A percentile compares a stretch with the other conserved stretches of the same genome.
phyloP scores from a whole-genome alignment of 2,888 invertebrate genomes.

The Oxyteleia sp. region DNA sequence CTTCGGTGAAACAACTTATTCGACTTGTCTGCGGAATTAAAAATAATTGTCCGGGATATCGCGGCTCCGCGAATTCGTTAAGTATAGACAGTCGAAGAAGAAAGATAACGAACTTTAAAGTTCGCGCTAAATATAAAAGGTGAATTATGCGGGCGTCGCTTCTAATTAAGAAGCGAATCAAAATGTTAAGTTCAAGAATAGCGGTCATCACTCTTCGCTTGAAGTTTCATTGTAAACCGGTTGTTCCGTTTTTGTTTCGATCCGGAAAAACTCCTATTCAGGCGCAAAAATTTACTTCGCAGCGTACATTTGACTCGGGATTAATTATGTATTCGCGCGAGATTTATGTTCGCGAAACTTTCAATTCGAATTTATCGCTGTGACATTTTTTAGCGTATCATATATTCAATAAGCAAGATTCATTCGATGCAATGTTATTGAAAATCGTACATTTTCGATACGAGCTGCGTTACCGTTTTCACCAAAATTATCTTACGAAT shows the following conservation, averaged over 20 bases:
- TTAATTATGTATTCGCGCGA: conserved; percentile 19
- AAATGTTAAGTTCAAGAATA: conserved; percentile 12
- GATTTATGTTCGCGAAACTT: conserved; percentile 7
- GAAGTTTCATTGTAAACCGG: conserved; percentile 1
- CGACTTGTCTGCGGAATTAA: conserved; percentile 24
- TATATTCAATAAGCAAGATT: conserved; percentile 23
- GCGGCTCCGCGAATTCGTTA: not conserved
- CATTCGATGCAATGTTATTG: no score
- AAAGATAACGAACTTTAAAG: conserved; percentile 13
- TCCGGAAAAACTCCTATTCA: not conserved
- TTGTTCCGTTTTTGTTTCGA: not conserved
- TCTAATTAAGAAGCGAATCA: conserved; percentile 9
- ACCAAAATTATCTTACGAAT: no score
- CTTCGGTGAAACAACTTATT: not conserved
- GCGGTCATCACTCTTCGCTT: conserved; percentile 17
- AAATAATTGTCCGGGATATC: conserved; percentile 42
- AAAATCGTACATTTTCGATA: no score
- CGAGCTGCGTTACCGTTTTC: no score
- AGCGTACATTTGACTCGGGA: conserved; percentile 1
- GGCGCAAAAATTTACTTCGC: not conserved
- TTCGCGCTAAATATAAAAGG: conserved; percentile 28
- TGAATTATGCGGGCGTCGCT: conserved; percentile 1
- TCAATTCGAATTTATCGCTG: conserved; percentile 2
- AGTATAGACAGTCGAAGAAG: conserved; percentile 20
- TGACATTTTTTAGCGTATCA: not conserved